A percentile compares a stretch with the other conserved stretches of the same genome.
These are phyloP conservation scores for Hemiprocne comata DNA, from an alignment of 2,113 vertebrate genomes.

Conservation along the genomic window DNA sequence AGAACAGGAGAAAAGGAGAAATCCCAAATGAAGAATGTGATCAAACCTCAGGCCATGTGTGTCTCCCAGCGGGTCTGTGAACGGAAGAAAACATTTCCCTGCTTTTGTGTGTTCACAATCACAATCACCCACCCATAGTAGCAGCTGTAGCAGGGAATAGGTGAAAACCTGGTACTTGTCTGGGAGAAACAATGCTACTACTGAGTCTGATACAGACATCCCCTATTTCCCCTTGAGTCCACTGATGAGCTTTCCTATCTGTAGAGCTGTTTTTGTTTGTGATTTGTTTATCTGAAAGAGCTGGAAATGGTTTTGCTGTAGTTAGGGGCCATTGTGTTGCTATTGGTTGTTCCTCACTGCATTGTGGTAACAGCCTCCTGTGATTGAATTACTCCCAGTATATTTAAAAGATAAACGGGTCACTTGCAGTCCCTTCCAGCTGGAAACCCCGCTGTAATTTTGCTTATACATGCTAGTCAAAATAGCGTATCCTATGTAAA, in stretches of 20 bases:
- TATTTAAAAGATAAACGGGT: not conserved
- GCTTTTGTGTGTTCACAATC: not conserved
- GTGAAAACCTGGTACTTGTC: not conserved
- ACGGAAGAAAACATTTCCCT: not conserved
- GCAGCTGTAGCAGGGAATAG: not conserved
- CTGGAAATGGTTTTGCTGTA: not conserved
- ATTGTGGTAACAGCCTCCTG: not conserved
- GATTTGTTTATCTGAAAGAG: not conserved
- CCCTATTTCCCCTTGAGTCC: not conserved
- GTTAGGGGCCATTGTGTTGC: not conserved
- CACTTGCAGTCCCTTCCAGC: not conserved
- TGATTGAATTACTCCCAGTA: not conserved
- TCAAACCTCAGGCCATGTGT: not conserved
- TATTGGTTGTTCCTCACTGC: not conserved
- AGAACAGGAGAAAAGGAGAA: not conserved
- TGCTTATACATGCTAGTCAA: not conserved
- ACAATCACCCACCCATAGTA: too few species aligned
- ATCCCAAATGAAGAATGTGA: not conserved
- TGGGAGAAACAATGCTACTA: not conserved
- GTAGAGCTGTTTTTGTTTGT: not conserved
- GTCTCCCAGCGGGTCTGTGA: not conserved
- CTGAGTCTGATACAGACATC: not conserved
- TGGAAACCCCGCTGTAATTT: conserved; percentile 6
- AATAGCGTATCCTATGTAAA: not conserved
- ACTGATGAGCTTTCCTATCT: not conserved